phyloP scores from a whole-genome alignment of 2,113 vertebrate species.

The Epinephelus cyanopodus region DNA sequence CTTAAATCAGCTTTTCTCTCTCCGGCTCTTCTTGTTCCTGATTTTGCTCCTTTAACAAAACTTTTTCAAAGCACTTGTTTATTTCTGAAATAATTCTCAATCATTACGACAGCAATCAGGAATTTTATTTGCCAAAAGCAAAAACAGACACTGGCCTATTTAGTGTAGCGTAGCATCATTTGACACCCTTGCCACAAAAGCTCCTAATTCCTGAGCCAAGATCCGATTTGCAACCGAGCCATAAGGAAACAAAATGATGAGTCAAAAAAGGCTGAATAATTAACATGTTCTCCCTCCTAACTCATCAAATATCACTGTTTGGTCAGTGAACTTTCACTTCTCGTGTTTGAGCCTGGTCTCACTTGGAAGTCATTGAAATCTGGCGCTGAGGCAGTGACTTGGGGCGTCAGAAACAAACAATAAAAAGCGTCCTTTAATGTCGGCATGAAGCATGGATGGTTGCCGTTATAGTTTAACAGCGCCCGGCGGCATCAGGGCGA shows the following conservation, averaged over 20 bases:
- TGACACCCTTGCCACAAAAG: background rate
- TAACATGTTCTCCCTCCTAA: no score
- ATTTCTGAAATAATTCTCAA: background rate
- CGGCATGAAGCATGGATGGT: no score
- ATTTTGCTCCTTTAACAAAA: constrained; percentile 10
- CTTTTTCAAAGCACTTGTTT: background rate
- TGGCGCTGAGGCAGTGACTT: no score
- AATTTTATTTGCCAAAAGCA: background rate
- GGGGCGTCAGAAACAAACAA: no score
- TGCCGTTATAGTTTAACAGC: no score
- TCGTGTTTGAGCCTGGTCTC: no score
- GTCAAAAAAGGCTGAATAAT: background rate
- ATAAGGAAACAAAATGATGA: background rate
- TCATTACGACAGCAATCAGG: no score
- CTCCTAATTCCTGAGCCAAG: background rate
- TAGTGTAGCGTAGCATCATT: background rate
- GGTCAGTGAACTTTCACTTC: no score
- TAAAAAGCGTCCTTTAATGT: no score
- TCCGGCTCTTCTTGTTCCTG: background rate
- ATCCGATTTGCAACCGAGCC: background rate
- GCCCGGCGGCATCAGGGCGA: no score
- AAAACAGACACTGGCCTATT: background rate
- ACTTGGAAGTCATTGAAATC: no score
- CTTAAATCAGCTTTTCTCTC: constrained; percentile 45
- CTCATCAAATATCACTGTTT: no score